phyloP scores from a whole-genome alignment of 2,797 vertebrate species.

The Dendrocincla tyrannina region DNA sequence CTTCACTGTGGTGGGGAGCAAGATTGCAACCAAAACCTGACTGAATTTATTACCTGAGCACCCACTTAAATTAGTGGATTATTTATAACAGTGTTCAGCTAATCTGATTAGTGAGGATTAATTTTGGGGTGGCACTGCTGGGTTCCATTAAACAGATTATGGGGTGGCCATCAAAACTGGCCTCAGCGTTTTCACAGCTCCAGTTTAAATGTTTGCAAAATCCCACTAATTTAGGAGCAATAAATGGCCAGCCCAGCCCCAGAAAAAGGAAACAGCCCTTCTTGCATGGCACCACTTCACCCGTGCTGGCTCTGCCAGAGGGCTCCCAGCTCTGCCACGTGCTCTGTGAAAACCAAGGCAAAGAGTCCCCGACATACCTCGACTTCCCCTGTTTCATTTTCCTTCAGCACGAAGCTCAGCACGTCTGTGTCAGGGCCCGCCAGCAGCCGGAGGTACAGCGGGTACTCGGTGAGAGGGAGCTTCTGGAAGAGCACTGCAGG shows the following conservation, averaged over 20 bases:
- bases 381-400: slow-evolving; percentile 94
- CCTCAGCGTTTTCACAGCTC: neutral
- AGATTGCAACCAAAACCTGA: neutral
- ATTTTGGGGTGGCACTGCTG: neutral
- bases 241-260: neutral
- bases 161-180: neutral
- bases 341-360: neutral
- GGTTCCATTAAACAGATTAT: neutral
- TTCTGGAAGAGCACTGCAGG: slow-evolving; percentile 90
- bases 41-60: neutral
- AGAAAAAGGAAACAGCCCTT: neutral
- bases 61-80: neutral
- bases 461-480: slow-evolving; percentile 84
- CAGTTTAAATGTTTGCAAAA: neutral
- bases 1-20: fast-evolving
- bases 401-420: slow-evolving; percentile 94
- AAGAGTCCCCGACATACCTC: slow-evolving; percentile 78
- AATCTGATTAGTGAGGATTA: neutral
- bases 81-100: neutral
- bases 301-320: neutral
- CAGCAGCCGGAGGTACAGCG: slow-evolving; percentile 88
- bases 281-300: neutral
- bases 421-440: slow-evolving; percentile 86
- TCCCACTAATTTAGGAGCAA: neutral
- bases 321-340: neutral